A percentile compares a stretch with the other conserved stretches of the same genome.
phyloP scores from a whole-genome alignment of 2,888 invertebrate species.

The Hyalella azteca region DNA sequence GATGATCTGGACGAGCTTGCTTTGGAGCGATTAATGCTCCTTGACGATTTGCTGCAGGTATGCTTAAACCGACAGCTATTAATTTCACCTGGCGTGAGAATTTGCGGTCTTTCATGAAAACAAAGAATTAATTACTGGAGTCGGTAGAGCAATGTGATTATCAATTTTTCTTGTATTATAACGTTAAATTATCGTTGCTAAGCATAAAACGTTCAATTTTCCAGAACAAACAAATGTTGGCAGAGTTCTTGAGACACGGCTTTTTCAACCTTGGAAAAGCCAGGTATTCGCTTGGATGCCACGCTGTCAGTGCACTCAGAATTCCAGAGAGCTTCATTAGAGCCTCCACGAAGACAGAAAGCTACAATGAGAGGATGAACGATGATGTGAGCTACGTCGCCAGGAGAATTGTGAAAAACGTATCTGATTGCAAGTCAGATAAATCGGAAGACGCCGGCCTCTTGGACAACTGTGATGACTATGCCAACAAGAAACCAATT shows the following conservation, averaged over 20 bases:
- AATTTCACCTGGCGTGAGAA: too few relatives aligned
- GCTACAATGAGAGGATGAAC: not conserved
- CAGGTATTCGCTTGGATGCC: conserved; percentile 47
- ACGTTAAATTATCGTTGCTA: too few relatives aligned
- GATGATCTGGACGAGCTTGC: conserved; percentile 26
- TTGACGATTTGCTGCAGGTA: conserved; percentile 33
- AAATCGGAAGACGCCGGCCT: not conserved
- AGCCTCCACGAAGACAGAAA: not conserved
- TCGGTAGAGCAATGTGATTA: too few relatives aligned
- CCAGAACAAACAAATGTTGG: conserved; percentile 22
- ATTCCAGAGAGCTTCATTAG: conserved; percentile 39
- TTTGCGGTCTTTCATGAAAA: too few relatives aligned
- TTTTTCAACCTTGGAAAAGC: conserved; percentile 52
- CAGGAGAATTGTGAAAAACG: not conserved
- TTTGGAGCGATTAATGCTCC: not conserved
- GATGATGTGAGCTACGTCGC: not conserved
- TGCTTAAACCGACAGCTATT: too few relatives aligned
- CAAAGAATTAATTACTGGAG: too few relatives aligned
- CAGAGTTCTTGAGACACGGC: conserved; percentile 46
- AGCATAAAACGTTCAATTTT: too few relatives aligned
- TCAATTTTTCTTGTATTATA: too few relatives aligned
- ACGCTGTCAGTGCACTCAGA: conserved; percentile 52
- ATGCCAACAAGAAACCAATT: conserved; percentile 39
- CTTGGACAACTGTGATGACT: not conserved
- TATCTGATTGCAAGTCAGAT: not conserved